Conservation (phyloP, 1,140 invertebrate species). For the Drosophila lacertosa region DNA sequence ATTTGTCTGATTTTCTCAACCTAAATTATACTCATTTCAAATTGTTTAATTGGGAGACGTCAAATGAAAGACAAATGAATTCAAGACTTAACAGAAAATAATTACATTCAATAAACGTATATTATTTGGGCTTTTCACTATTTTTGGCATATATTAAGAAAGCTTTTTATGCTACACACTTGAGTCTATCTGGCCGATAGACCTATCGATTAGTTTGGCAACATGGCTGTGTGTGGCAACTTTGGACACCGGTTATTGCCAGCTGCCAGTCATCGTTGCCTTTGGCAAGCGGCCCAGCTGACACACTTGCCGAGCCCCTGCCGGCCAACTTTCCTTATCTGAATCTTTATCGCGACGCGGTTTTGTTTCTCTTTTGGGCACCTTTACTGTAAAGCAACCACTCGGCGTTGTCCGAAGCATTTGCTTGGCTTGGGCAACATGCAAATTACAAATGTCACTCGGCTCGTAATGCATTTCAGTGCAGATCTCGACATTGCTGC, state of each 20-base stretch:
- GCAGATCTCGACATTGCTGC: conserved; percentile 24
- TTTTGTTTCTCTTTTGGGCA: conserved; percentile 20
- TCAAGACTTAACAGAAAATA: too few species aligned
- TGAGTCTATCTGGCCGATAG: neutral
- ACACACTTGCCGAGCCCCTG: conserved; percentile 46
- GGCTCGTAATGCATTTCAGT: conserved; percentile 40
- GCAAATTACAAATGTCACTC: conserved; percentile 55
- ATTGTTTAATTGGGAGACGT: too few species aligned
- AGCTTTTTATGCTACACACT: too few species aligned
- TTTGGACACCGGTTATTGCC: conserved; percentile 5
- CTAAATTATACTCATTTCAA: too few species aligned
- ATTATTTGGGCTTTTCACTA: too few species aligned
- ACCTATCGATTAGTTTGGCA: conserved; percentile 14
- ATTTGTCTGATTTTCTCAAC: neutral
- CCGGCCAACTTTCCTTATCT: conserved; percentile 14
- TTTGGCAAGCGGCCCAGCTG: conserved; percentile 69
- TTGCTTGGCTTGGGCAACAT: conserved; percentile 21
- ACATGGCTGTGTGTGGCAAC: conserved; percentile 31
- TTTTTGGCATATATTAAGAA: too few species aligned
- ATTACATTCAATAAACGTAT: too few species aligned
- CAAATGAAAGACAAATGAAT: too few species aligned
- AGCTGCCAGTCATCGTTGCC: conserved; percentile 53
- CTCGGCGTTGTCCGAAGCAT: conserved; percentile 13
- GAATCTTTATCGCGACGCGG: neutral
- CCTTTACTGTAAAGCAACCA: conserved; percentile 19